Base-by-base conservation (phyloP, 2,888 invertebrate genomes). In the Calephelis perditalis region DNA sequence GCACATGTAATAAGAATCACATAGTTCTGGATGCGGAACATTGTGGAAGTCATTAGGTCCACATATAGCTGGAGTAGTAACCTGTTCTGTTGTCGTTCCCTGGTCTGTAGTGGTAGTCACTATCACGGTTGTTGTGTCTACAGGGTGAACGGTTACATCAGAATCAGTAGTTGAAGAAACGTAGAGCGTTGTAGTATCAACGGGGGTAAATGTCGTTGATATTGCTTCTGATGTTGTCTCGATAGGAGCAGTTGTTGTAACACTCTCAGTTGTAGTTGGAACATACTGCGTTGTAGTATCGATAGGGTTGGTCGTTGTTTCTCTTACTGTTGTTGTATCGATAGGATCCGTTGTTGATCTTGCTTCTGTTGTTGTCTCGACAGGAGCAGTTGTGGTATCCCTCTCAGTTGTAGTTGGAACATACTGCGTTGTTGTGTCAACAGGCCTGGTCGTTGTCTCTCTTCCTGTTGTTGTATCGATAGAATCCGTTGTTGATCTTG, bases 1-100 rank as follows among this genome's bases (percentile, higher is more conserved):
- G 37, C 82, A 82, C 64, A 78, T 65, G 52, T 69, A 79, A 66
- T 73, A 81, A 0, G 71, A 66, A 57, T 72, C 64, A 12, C 81
- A 81, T 0, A 63, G 15, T 0, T 68, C 67, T 3, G 79, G 79
- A 59, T 79, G 74, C 0, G 79, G 69, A 0, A 77, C 62, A 57
- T 77, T 73, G 1, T 71, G 76, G 4, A 71, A 64, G 1, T 64
- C 63, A 1, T 67, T 72, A 0, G 68, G 67, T 0, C 73, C 72
- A 60, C 79, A 76, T 0, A 75, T 62, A 2, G 65, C 58, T 57
- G 57, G 52, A 11, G 59, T 65, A 46, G 65, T 68, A 9, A 59
- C 36, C 9, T 56, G 56, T 9, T 57, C 62, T 43, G 49, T 54
- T 54, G 61, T 59, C 43, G 61, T 65, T 35, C 9, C 40, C 7